Evolutionary conservation across 2,888 invertebrate genomes (phyloP).

Genomic region (Conomelus anceps): DNA sequence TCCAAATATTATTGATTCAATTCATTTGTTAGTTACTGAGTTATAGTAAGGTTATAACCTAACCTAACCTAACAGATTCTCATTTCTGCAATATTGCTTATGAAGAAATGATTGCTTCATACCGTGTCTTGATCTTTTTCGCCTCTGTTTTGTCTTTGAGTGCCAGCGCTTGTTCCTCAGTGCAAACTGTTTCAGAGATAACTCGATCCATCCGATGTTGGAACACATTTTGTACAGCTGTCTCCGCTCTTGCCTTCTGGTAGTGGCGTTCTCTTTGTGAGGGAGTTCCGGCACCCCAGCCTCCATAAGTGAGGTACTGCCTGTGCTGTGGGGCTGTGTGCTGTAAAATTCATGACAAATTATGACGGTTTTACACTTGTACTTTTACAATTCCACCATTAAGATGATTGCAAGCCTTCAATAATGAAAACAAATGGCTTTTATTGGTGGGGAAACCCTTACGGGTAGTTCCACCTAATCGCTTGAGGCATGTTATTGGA

Average conservation of each 20-base stretch:
- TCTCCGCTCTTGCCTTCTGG: slow-evolving; percentile 56
- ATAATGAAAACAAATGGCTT: too few relatives aligned
- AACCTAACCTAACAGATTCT: too few relatives aligned
- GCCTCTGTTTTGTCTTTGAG: slow-evolving; percentile 50
- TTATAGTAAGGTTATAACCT: too few relatives aligned
- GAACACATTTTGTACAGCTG: slow-evolving; percentile 61
- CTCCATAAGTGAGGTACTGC: slow-evolving; percentile 72
- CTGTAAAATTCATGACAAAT: slow-evolving; percentile 42
- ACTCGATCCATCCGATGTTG: slow-evolving; percentile 47
- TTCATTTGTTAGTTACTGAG: too few relatives aligned
- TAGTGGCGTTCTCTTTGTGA: slow-evolving; percentile 73
- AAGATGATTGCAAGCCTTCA: too few relatives aligned
- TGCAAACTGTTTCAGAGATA: slow-evolving; percentile 44
- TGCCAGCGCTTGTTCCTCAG: slow-evolving; percentile 53
- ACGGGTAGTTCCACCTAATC: too few relatives aligned
- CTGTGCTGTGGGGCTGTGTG: slow-evolving; percentile 86
- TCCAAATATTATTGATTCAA: too few relatives aligned
- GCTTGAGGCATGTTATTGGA: too few relatives aligned
- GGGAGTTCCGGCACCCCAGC: slow-evolving; percentile 71
- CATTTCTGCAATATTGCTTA: too few relatives aligned
- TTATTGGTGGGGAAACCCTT: too few relatives aligned
- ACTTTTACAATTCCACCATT: too few relatives aligned
- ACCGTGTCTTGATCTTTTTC: slow-evolving; percentile 20
- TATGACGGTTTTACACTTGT: not conserved
- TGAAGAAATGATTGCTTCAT: too few relatives aligned